Evolutionary conservation across 2,113 vertebrate genomes (phyloP).

Genomic region (Siniperca knerii): DNA sequence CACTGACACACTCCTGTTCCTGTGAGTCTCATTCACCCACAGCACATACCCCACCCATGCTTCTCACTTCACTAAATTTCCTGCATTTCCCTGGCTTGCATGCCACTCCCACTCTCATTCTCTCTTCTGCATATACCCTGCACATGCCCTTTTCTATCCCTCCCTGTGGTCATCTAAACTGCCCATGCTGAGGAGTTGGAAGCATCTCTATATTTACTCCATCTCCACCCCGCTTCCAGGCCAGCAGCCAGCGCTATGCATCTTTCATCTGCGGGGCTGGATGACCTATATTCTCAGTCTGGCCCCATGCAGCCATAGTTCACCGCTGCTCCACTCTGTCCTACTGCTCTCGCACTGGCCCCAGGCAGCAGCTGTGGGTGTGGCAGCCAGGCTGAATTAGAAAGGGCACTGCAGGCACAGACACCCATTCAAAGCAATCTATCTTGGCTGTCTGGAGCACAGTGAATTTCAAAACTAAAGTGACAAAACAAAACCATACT

Average conservation of each 20-base stretch:
- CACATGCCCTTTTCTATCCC: conserved; percentile 55
- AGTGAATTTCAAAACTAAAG: conserved; percentile 32
- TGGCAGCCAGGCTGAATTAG: conserved; percentile 66
- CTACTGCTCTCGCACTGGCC: conserved; percentile 41
- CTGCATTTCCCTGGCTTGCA: conserved; percentile 25
- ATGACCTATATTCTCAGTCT: conserved; percentile 82
- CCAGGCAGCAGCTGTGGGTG: conserved; percentile 66
- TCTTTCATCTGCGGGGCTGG: conserved; percentile 73
- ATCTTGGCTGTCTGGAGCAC: conserved; percentile 51
- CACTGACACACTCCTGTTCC: conserved; percentile 44
- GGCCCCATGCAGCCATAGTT: conserved; percentile 64
- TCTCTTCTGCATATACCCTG: conserved; percentile 35
- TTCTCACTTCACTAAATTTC: conserved; percentile 47
- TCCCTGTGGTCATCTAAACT: conserved; percentile 67
- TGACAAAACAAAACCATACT: conserved; percentile 53
- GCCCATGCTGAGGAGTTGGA: conserved; percentile 59
- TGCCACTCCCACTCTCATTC: conserved; percentile 39
- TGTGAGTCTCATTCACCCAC: conserved; percentile 39
- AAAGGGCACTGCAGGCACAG: conserved; percentile 55
- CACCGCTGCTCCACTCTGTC: conserved; percentile 40
- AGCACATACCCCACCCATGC: conserved; percentile 36
- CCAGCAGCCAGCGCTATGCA: conserved; percentile 66
- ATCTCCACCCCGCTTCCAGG: conserved; percentile 62
- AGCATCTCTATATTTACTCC: conserved; percentile 76
- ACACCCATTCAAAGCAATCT: conserved; percentile 51